Evolutionary conservation across 1,140 invertebrate species (phyloP).

Genomic region (Uloborus diversus): DNA sequence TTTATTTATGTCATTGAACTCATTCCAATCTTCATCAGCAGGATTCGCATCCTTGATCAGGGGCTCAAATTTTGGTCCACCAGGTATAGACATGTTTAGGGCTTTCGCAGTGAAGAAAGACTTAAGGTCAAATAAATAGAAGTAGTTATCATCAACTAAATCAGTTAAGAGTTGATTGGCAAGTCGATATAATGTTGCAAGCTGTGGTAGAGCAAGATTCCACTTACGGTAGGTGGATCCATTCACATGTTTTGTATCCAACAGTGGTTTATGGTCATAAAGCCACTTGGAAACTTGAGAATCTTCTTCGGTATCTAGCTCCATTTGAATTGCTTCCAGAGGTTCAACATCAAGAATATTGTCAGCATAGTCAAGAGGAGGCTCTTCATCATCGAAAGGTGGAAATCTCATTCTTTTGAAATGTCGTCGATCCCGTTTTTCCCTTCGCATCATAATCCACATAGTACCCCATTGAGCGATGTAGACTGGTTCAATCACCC

Average conservation of each 20-base stretch:
- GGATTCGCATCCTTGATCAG: slow-evolving; percentile 97
- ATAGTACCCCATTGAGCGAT: slow-evolving; percentile 99
- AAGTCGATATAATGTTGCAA: slow-evolving; percentile 96
- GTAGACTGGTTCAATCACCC: slow-evolving; percentile 99
- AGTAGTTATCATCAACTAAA: slow-evolving; percentile 98
- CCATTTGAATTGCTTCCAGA: slow-evolving; percentile 98
- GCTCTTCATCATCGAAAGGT: slow-evolving; percentile 99
- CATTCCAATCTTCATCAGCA: slow-evolving; percentile 99
- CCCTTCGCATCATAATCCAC: slow-evolving; percentile 99
- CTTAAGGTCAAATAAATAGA: slow-evolving; percentile 98
- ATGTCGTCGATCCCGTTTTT: slow-evolving; percentile 97
- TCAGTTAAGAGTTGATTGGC: slow-evolving; percentile 99
- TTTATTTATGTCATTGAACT: slow-evolving; percentile 99
- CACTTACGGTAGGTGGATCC: slow-evolving; percentile 96
- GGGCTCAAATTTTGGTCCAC: slow-evolving; percentile 99
- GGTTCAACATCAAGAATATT: slow-evolving; percentile 99
- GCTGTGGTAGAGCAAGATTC: slow-evolving; percentile 94
- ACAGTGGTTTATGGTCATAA: slow-evolving; percentile 97
- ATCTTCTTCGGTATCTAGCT: slow-evolving; percentile 88
- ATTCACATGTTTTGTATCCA: slow-evolving; percentile 93
- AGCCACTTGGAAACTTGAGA: slow-evolving; percentile 85
- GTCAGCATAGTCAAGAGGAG: slow-evolving; percentile 98
- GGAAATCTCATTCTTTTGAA: slow-evolving; percentile 99
- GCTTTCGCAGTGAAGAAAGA: slow-evolving; percentile 99
- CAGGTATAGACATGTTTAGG: slow-evolving; percentile 99